Base-by-base conservation (phyloP, 2,888 invertebrate species). In the Lingula anatina region DNA sequence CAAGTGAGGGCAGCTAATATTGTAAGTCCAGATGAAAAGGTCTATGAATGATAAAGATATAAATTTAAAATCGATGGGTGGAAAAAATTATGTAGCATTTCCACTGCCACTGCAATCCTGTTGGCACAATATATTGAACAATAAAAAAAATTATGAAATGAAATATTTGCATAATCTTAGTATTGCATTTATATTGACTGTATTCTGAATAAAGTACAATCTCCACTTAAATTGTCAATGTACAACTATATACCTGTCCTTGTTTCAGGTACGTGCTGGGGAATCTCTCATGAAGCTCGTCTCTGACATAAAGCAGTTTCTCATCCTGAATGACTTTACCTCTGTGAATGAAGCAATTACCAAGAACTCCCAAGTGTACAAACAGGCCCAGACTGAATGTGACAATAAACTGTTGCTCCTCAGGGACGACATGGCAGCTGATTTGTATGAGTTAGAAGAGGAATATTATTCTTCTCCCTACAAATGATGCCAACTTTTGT, bases 201-300 rank as follows among this genome's bases (percentile, higher is more conserved):
- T n/a, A n/a, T n/a, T n/a, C n/a, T n/a, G n/a, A n/a, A n/a, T n/a
- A n/a, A n/a, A n/a, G n/a, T n/a, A n/a, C n/a, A n/a, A n/a, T n/a
- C n/a, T n/a, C n/a, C n/a, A n/a, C n/a, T n/a, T n/a, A n/a, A n/a
- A n/a, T n/a, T n/a, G n/a, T n/a, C n/a, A n/a, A n/a, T n/a, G n/a
- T n/a, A n/a, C n/a, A n/a, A n/a, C n/a, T n/a, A n/a, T n/a, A n/a
- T n/a, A n/a, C n/a, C n/a, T n/a, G n/a, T 44, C 47, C 47, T 40
- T 41, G 44, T 60, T 63, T 9, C 81, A 78, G 82, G 94, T 95
- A 1, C 82, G 96, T 66, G 96, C 97, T 51, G 94, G 93, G 1
- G 96, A 97, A 80, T 94, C 95, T 0, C 78, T 99, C 24, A 91
- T 95, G 89, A 96, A 96, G 77, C 81, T 99, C 26, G 94, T 96